Evolutionary conservation across 2,888 invertebrate species (phyloP).

Genomic region (Standfussiana lucernea): DNA sequence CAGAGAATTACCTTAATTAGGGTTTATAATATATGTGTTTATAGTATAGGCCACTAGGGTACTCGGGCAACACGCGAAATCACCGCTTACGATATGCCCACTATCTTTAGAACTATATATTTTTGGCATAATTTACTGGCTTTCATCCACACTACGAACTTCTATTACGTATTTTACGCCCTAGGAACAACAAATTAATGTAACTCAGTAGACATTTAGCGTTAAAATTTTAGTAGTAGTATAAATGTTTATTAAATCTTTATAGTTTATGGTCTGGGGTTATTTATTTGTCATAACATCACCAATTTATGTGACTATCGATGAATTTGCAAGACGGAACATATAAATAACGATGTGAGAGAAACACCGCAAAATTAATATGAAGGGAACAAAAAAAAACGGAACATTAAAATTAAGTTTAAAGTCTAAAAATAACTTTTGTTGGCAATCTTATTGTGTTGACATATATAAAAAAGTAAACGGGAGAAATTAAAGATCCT

Average conservation of each 20-base stretch:
- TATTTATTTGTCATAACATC: constrained; percentile 22
- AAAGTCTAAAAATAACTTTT: neutral
- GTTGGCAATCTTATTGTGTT: neutral
- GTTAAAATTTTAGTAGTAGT: constrained; percentile 15
- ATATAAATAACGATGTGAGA: neutral
- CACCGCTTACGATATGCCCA: constrained; percentile 55
- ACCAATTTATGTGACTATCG: constrained; percentile 8
- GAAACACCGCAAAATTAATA: neutral
- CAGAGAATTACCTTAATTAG: constrained; percentile 45
- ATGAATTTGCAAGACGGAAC: constrained; percentile 13
- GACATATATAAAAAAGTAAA: neutral
- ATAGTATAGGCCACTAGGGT: constrained; percentile 69
- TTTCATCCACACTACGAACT: constrained; percentile 31
- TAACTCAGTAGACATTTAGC: constrained; percentile 27
- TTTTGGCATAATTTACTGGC: constrained; percentile 65
- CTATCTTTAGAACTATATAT: constrained; percentile 64
- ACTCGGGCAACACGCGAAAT: constrained; percentile 59
- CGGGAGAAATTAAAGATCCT: neutral
- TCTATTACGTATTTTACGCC: constrained; percentile 11
- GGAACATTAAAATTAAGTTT: neutral
- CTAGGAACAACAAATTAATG: neutral
- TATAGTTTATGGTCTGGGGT: constrained; percentile 14
- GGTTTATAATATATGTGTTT: constrained; percentile 11
- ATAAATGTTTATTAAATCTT: constrained; percentile 46
- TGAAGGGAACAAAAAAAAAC: neutral